A percentile compares a stretch with the other conserved stretches of the same genome.
phyloP scores from a whole-genome alignment of 2,113 vertebrate genomes.

The Pachyramphus minor region DNA sequence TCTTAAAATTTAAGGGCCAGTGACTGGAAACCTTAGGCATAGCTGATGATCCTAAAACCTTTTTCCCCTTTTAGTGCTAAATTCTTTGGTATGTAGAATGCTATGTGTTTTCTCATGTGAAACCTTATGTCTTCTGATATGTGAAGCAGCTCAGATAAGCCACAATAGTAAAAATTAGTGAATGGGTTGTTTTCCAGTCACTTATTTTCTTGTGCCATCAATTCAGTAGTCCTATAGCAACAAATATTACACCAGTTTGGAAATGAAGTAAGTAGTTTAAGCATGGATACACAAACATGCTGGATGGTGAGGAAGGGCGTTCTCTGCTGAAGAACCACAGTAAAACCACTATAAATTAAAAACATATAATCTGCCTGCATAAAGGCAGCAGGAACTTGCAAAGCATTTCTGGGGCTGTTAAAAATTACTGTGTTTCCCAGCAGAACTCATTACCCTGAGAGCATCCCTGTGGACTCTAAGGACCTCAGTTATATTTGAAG shows the following conservation, averaged over 20 bases:
- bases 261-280: not conserved
- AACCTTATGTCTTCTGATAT: not conserved
- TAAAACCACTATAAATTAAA: constrained; percentile 6
- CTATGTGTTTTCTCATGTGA: not conserved
- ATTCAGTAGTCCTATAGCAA: not conserved
- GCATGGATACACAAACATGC: not conserved
- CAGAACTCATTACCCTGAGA: not conserved
- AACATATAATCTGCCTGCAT: not conserved
- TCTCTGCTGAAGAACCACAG: not conserved
- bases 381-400: not conserved
- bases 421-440: not conserved
- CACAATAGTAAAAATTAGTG: not conserved
- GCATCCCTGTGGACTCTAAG: not conserved
- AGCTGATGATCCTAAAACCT: not conserved
- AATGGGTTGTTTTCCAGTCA: not conserved
- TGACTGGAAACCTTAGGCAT: not conserved
- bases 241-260: not conserved
- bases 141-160: not conserved
- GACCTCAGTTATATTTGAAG: not conserved
- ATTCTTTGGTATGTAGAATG: not conserved
- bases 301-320: not conserved
- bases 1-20: not conserved
- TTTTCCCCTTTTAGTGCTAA: not conserved
- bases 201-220: not conserved
- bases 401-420: not conserved